A percentile compares a stretch with the other conserved stretches of the same genome.
Evolutionary conservation across 2,113 vertebrate genomes (phyloP).

Genomic region (Lipotes vexillifer): DNA sequence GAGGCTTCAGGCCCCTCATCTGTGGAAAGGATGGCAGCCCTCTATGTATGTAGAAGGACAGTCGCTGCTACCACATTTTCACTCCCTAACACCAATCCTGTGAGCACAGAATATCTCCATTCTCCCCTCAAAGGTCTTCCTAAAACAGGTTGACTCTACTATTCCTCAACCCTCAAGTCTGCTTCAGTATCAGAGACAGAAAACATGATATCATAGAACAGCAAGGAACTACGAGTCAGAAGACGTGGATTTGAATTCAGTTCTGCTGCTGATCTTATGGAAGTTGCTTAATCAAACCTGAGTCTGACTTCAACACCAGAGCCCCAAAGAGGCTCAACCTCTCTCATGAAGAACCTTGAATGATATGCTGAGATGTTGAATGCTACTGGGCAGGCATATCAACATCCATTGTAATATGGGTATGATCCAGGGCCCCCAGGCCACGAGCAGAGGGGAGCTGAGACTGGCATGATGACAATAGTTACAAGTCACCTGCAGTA

Average conservation of each 20-base stretch:
- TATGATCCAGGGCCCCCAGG: not conserved
- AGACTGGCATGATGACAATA: not conserved
- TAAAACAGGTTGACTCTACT: not conserved
- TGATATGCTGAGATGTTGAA: not conserved
- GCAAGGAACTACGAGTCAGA: not conserved
- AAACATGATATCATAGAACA: not conserved
- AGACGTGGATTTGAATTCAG: not conserved
- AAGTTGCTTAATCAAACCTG: not conserved
- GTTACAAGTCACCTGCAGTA: not conserved
- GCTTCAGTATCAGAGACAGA: not conserved
- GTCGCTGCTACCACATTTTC: accelerated
- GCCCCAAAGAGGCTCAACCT: not conserved
- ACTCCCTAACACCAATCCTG: not conserved
- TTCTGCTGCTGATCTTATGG: not conserved
- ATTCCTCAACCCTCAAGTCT: not conserved
- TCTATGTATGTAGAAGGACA: not conserved
- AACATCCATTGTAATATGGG: not conserved
- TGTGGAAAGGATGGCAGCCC: not conserved
- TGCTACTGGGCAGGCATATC: not conserved
- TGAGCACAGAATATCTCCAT: not conserved
- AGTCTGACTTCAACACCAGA: not conserved
- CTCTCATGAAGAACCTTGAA: not conserved
- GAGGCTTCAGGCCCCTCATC: not conserved
- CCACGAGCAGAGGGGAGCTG: not conserved
- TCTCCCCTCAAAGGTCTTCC: not conserved